phyloP scores from a whole-genome alignment of 2,113 vertebrate genomes.

The Xenopus laevis region DNA sequence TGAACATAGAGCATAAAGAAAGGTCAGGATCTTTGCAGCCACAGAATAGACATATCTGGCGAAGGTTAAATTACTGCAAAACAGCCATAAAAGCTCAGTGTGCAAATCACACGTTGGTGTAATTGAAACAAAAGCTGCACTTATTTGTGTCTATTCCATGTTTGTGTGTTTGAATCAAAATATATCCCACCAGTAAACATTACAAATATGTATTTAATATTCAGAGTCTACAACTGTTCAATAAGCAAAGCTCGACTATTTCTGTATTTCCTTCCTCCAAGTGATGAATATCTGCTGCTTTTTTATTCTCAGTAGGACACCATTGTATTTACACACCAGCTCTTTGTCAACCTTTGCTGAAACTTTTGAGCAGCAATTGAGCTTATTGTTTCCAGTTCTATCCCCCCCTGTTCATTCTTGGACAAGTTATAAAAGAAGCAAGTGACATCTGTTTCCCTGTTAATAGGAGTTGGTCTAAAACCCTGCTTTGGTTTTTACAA shows the following conservation, averaged over 20 bases:
- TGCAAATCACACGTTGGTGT: no score
- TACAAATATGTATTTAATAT: no score
- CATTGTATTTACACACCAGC: not conserved
- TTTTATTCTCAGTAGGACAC: not conserved
- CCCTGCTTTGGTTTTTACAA: no score
- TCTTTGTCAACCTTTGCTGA: constrained; percentile 20
- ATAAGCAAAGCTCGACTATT: not conserved
- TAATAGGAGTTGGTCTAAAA: constrained; percentile 2
- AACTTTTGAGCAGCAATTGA: not conserved
- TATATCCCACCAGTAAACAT: no score
- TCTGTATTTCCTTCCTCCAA: not conserved
- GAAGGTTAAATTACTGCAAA: no score
- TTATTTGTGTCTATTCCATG: no score
- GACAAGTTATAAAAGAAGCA: constrained; percentile 22
- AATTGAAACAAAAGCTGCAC: no score
- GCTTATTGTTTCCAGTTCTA: constrained; percentile 7
- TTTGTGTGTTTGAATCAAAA: no score
- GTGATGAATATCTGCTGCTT: constrained; percentile 7
- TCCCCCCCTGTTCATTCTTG: constrained; percentile 3
- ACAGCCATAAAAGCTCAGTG: no score
- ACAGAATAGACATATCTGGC: no score
- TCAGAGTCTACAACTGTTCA: not conserved
- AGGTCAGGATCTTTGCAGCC: no score
- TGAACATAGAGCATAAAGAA: no score
- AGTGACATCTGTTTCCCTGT: constrained; percentile 24